Conservation (phyloP, 1,140 invertebrate genomes). For the Grapholita molesta region DNA sequence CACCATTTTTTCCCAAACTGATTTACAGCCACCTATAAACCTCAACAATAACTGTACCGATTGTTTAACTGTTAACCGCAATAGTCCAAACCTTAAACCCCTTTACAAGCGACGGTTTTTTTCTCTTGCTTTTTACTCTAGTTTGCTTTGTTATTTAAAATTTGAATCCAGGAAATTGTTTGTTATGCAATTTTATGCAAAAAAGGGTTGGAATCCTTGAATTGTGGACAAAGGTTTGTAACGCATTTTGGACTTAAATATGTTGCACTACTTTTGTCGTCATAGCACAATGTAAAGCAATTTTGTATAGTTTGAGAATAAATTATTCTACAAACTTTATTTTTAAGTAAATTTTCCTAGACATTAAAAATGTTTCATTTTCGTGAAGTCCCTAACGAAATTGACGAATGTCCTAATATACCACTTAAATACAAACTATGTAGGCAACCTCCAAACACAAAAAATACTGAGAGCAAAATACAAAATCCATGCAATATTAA, state of each 20-base stretch:
- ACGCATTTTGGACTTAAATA: constrained; percentile 27
- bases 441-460: too few species aligned
- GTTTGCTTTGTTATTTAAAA: constrained; percentile 49
- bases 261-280: constrained; percentile 27
- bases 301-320: background rate
- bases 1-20: constrained; percentile 65
- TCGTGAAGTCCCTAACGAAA: too few species aligned
- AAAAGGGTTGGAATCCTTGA: constrained; percentile 55
- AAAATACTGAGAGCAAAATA: too few species aligned
- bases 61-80: constrained; percentile 75
- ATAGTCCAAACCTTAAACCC: constrained; percentile 54
- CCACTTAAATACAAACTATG: too few species aligned
- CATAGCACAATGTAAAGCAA: background rate
- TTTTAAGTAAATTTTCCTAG: background rate
- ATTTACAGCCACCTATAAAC: constrained; percentile 71
- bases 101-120: constrained; percentile 67
- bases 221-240: constrained; percentile 30
- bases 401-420: too few species aligned
- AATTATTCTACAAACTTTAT: background rate
- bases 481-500: background rate
- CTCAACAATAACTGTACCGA: constrained; percentile 72
- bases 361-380: too few species aligned
- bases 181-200: constrained; percentile 71
- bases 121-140: constrained; percentile 61
- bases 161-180: constrained; percentile 50